Evolutionary conservation across 2,888 invertebrate genomes (phyloP), one percentile per base, ranked within the genome.

Genomic region (Ennomos erosarius): DNA sequence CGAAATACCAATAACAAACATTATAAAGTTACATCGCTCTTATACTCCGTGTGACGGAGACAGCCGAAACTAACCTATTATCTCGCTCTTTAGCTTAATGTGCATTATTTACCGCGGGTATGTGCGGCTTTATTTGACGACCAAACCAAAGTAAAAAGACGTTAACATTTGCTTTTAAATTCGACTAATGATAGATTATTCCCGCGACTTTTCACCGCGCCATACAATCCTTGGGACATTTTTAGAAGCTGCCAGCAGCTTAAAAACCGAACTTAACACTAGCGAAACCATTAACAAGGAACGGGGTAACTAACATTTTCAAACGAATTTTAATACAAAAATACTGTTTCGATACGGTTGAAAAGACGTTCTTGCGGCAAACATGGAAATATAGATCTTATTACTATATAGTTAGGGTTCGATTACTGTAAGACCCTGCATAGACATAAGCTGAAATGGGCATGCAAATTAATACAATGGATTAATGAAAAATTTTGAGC

Each of bases 171-270:
- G n/a, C n/a, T n/a, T n/a, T n/a, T n/a, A n/a, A n/a, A n/a, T n/a
- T n/a, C n/a, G n/a, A n/a, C n/a, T n/a, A n/a, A n/a, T n/a, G n/a
- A n/a, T n/a, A n/a, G n/a, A n/a, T n/a, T n/a, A n/a, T n/a, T n/a
- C n/a, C n/a, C n/a, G 26, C 39, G 35, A 50, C 50, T 39, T 51
- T 50, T 33, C n/a, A 9, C 35, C 50, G 9, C 6, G 40, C 1
- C 10, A 12, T 10, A 44, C 58, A 44, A 52, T 11, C 46, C 36
- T 61, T 52, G 16, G 51, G 45, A 42, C 8, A 36, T 37, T 35
- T 44, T 55, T 38, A 46, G 16, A 37, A 63, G 66, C 68, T 66
- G 68, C 68, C 68, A 49, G 64, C 68, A 68, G 68, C 68, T n/a
- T 46, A 26, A 44, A 10, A 40, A 48, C 44, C 43, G 38, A 26